Evolutionary conservation across 2,888 invertebrate genomes (phyloP).

Genomic region (Odontothrips loti): DNA sequence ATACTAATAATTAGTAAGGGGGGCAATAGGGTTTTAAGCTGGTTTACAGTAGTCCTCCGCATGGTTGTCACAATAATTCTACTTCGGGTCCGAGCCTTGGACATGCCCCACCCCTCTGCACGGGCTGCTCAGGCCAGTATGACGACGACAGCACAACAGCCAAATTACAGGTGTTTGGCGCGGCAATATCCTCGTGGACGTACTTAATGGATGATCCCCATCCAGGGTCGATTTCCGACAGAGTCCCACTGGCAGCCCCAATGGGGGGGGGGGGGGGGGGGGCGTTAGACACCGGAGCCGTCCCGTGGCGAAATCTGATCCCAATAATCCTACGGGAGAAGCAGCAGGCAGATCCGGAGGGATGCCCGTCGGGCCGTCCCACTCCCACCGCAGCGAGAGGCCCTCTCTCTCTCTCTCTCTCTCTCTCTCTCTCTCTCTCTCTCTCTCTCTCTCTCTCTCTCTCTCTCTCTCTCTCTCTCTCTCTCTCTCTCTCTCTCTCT

Average conservation of each 20-base stretch:
- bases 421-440: not conserved
- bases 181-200: not conserved
- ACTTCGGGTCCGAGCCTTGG: no score
- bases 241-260: not conserved
- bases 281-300: not conserved
- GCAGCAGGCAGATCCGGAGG: no score
- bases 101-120: no score
- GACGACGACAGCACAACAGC: not conserved
- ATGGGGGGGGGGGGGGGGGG: not conserved
- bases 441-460: not conserved
- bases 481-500: not conserved
- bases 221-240: no score
- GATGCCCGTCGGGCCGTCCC: no score
- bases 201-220: no score
- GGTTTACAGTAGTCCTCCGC: no score
- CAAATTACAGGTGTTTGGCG: no score
- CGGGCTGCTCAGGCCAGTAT: not conserved
- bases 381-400: no score
- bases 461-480: not conserved
- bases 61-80: no score
- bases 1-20: constrained; percentile 23
- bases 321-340: not conserved
- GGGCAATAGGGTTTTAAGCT: not conserved
- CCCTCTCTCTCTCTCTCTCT: no score
- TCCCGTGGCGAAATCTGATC: not conserved